Evolutionary conservation across 2,888 invertebrate genomes (phyloP), one percentile per base, ranked within the genome.

Genomic region (Petrolisthes manimaculis): DNA sequence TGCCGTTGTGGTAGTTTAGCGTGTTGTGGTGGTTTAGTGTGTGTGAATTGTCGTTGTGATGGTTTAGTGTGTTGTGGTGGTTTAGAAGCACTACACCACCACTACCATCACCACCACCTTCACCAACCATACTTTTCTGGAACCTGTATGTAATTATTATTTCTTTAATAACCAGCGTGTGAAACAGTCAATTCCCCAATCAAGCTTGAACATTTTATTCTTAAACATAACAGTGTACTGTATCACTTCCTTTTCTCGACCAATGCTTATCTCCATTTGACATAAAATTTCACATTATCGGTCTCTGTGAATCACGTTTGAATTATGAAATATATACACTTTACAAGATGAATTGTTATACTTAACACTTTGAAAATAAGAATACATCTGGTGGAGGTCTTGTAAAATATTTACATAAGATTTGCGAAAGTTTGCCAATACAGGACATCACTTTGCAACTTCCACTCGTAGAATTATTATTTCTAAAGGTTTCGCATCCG

Each of bases 391-490:
- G 21, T 74, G 21, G 74, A 24, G 74, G n/a, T 8, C 9, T 74
- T 24, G 74, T 9, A 74, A n/a, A n/a, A 24, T 74, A 74, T 37
- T n/a, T n/a, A 74, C 14, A 9, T 8, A 5, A 6, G 6, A 71
- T 5, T n/a, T 74, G n/a, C 37, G 74, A 74, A 24, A 37, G n/a
- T 74, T 74, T 21, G 37, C 18, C 21, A 74, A 18, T 21, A 5
- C 21, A 74, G 5, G 18, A 74, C 21, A 21, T 74, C 9, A 74
- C 24, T 18, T n/a, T 74, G 37, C 74, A 74, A 37, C 21, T 74
- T 74, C 74, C 74, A 21, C 74, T n/a, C n/a, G n/a, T 74, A 24
- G 74, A 74, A 74, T 74, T n/a, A 24, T 74, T 74, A 8, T 74
- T n/a, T 74, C 74, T 74, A 74, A 74, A 74, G 37, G 21, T 74